phyloP scores from a whole-genome alignment of 2,888 invertebrate genomes.

The Priocnemis perturbator region DNA sequence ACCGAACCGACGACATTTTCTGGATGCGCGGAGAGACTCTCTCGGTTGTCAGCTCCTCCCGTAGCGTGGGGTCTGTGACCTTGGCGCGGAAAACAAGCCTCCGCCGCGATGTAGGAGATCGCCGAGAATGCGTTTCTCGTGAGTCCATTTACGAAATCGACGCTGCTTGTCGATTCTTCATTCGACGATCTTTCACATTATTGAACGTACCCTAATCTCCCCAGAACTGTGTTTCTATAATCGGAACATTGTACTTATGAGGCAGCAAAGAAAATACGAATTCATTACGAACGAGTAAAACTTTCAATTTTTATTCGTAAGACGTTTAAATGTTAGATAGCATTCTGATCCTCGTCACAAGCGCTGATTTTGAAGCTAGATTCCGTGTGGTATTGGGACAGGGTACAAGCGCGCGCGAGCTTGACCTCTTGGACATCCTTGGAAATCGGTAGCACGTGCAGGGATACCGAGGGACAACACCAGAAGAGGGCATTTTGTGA shows the following conservation, averaged over 20 bases:
- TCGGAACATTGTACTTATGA: too few species aligned
- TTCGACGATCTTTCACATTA: too few species aligned
- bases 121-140: background rate
- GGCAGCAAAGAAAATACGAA: too few species aligned
- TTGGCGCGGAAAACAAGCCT: conserved; percentile 36
- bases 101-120: background rate
- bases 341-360: background rate
- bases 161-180: background rate
- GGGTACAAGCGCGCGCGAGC: too few species aligned
- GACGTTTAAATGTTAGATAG: background rate
- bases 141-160: background rate
- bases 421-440: conserved; percentile 15
- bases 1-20: conserved; percentile 70
- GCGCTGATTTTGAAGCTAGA: background rate
- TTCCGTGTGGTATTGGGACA: background rate
- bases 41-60: conserved; percentile 29
- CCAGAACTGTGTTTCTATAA: too few species aligned
- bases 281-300: too few species aligned
- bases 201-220: too few species aligned
- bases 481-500: conserved; percentile 49
- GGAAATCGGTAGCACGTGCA: conserved; percentile 18
- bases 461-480: conserved; percentile 29
- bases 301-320: too few species aligned
- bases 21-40: conserved; percentile 54
- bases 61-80: conserved; percentile 47